Evolutionary conservation across 2,113 vertebrate genomes (phyloP), one percentile per base, ranked within the genome.

Genomic region (Scolopax mira): DNA sequence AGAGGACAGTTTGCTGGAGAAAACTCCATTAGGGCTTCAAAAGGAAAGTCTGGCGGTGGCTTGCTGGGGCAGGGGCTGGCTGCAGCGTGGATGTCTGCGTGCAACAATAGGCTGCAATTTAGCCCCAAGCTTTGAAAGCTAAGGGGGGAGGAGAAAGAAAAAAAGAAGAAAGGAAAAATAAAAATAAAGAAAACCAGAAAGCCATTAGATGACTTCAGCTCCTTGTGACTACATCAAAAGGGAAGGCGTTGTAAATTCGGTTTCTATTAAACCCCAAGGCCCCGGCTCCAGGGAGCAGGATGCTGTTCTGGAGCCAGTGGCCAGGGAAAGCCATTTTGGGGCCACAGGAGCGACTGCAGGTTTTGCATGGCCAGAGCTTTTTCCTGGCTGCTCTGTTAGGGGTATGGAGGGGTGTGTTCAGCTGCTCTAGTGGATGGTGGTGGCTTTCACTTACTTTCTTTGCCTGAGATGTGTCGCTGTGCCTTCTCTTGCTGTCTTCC

Each of bases 151-250:
- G n/a, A 9, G 3, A 16, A 44, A 44, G 4, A 14, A 16, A 66
- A 24, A 24, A n/a, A 62, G 23, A 83, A 85, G 49, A 71, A 70
- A 69, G 8, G 27, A 27, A 91, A 60, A 9, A 4, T 46, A 13
- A 88, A 74, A 93, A 42, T 85, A 74, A 93, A 81, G 60, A 71
- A 85, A 93, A 85, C 30, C 84, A 92, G 81, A 89, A 89, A 94
- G 52, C 41, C 62, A 39, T 87, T n/a, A 65, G 96, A 89, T 97
- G 91, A 75, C 78, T 91, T 87, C 93, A 95, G 70, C 78, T 77
- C 80, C 18, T 2, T 10, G 6, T 95, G 95, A 82, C 86, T 85
- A n/a, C 93, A 87, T 91, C 91, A 71, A 54, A 90, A 85, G 84
- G 70, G 66, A 81, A 81, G 80, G 57, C 27, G 0, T 14, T 2